Evolutionary conservation across 2,888 invertebrate genomes (phyloP).

Genomic region (Orgyia antiqua): DNA sequence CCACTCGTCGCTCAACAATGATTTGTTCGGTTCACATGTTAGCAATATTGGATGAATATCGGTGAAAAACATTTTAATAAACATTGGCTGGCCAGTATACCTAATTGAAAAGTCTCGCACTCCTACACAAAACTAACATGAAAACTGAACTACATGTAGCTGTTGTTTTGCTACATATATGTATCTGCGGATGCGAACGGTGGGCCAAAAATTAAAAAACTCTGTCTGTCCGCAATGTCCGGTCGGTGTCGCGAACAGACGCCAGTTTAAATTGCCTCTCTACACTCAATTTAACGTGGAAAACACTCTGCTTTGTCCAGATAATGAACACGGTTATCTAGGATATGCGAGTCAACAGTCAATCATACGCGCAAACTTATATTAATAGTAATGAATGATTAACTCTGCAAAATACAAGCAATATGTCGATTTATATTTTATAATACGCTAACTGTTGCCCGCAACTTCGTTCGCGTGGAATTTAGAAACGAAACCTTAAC

Average conservation of each 20-base stretch:
- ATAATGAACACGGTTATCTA: conserved; percentile 56
- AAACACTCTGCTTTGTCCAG: conserved; percentile 70
- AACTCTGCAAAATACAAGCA: too few relatives aligned
- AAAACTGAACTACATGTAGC: conserved; percentile 5
- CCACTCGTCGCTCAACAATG: conserved; percentile 18
- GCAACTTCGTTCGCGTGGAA: too few relatives aligned
- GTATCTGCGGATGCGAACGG: conserved; percentile 8
- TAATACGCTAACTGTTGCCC: too few relatives aligned
- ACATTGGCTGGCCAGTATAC: conserved; percentile 26
- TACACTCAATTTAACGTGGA: conserved; percentile 70
- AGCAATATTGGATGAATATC: conserved; percentile 21
- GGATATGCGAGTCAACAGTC: conserved; percentile 31
- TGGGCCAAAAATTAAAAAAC: conserved; percentile 68
- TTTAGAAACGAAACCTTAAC: too few relatives aligned
- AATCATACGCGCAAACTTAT: too few relatives aligned
- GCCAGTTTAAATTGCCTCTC: conserved; percentile 60
- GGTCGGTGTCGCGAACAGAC: conserved; percentile 63
- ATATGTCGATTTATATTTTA: too few relatives aligned
- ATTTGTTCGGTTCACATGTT: conserved; percentile 18
- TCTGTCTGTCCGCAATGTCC: conserved; percentile 47
- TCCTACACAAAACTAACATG: conserved; percentile 13
- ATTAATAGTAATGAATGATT: too few relatives aligned
- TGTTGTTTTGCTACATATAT: background rate
- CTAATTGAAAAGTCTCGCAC: conserved; percentile 42
- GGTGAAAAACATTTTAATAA: conserved; percentile 24